phyloP scores from a whole-genome alignment of 2,888 invertebrate genomes.

The Sarcophaga carnaria region DNA sequence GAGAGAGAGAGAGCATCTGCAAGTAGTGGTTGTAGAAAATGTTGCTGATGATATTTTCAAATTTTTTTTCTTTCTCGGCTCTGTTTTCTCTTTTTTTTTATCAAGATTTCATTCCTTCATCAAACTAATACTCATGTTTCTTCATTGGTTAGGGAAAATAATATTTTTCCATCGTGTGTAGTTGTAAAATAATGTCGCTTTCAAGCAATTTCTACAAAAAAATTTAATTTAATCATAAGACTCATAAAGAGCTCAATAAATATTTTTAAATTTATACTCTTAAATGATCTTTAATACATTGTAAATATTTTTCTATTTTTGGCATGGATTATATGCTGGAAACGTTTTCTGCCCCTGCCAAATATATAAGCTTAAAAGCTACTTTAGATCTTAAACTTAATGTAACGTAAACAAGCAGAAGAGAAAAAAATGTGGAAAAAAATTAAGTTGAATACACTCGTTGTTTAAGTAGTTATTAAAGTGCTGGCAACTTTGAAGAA shows the following conservation, averaged over 20 bases:
- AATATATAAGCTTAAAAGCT: constrained; percentile 1
- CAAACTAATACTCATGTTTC: background rate
- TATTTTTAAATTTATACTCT: no score
- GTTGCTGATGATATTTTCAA: constrained; percentile 15
- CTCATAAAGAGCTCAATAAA: no score
- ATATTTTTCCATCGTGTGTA: background rate
- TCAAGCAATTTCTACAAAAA: background rate
- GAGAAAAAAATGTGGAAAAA: background rate
- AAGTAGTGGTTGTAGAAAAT: constrained; percentile 28
- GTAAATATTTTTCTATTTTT: no score
- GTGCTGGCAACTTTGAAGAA: background rate
- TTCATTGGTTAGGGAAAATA: background rate
- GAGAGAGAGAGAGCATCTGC: background rate
- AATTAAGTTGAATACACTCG: background rate
- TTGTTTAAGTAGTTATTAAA: background rate
- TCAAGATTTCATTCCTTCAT: constrained; percentile 21
- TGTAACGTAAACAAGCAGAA: background rate
- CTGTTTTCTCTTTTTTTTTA: constrained; percentile 3
- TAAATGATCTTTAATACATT: no score
- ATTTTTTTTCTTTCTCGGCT: background rate
- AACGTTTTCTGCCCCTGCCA: background rate
- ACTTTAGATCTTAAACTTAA: constrained; percentile 4
- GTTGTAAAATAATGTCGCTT: background rate
- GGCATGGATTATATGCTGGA: no score
- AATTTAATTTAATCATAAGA: no score